Base-by-base conservation (phyloP, 2,797 vertebrate genomes). In the Cynopterus sphinx region DNA sequence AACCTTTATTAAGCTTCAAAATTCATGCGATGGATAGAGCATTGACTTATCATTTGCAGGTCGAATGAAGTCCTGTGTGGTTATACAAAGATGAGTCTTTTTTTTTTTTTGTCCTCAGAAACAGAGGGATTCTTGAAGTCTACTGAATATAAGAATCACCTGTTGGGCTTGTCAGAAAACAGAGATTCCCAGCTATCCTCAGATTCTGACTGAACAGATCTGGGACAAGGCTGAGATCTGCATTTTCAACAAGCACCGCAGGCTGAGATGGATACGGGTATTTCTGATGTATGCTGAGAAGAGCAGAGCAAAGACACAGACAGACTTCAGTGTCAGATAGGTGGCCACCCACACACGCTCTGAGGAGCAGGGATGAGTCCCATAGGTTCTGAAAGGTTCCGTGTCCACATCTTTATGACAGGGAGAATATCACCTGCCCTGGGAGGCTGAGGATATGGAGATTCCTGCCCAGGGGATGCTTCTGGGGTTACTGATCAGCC, bases 361-460 rank as follows among this genome's bases (percentile, higher is more conserved):
- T 11, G 2, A 51, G 28, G 6, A 16, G 15, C 15, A 39, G 21
- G 13, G 16, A 22, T 51, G 71, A 33, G 33, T 57, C 12, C 61
- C 21, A 15, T 28, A 1, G 12, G 53, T 13, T 71, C 81, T 85
- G 13, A 33, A 31, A 77, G 81, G 16, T 53, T 53, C 65, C 3
- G 0, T 0, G 9, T 33, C 28, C 26, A 19, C 61, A 41, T 77
- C 6, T 22, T 67, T 68, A 19, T 9, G 53, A 61, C 28, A 9
- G 9, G 49, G 17, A 33, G 11, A 39, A 12, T 0, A 11, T 31
- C 57, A 26, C n/a, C 2, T 0, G 0, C 36, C 2, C 2, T 31
- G 26, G 61, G 7, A 36, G 17, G 15, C 3, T 39, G 36, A 31
- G 31, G n/a, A 70, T 33, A 22, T 36, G 22, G 24, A 17, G 28